Conservation (phyloP, 2,888 invertebrate species). For the Zhuqinia jingwanae region DNA sequence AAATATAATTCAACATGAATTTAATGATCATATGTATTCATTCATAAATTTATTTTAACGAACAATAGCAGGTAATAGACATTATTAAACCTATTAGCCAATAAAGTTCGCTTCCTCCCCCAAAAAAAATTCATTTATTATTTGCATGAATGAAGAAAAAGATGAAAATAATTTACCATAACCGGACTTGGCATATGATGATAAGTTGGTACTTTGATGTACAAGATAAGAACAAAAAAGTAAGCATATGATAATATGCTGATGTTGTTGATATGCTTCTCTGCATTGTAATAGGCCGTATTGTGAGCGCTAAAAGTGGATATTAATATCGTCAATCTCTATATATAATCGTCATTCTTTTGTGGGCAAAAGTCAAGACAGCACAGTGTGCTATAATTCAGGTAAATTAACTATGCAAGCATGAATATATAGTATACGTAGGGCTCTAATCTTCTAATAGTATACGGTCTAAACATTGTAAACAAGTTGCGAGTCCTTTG, state of each 20-base stretch:
- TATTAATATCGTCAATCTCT: neutral
- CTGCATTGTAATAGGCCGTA: no score
- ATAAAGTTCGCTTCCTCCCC: neutral
- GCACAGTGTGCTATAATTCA: neutral
- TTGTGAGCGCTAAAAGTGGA: no score
- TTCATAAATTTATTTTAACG: no score
- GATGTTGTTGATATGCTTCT: no score
- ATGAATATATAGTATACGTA: no score
- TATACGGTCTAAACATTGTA: neutral
- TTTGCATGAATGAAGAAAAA: slow-evolving; percentile 7
- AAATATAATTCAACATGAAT: no score
- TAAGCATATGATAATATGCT: no score
- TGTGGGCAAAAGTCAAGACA: slow-evolving; percentile 10
- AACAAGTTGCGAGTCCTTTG: neutral
- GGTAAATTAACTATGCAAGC: neutral
- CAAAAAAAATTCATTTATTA: neutral
- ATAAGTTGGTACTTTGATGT: slow-evolving; percentile 6
- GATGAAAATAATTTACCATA: neutral
- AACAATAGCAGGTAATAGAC: no score
- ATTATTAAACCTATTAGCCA: neutral
- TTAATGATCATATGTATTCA: no score
- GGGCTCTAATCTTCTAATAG: no score
- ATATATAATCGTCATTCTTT: neutral
- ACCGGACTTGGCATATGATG: neutral
- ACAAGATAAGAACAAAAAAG: no score